Evolutionary conservation across 2,888 invertebrate genomes (phyloP).

Genomic region (Eustalomyia histrio): DNA sequence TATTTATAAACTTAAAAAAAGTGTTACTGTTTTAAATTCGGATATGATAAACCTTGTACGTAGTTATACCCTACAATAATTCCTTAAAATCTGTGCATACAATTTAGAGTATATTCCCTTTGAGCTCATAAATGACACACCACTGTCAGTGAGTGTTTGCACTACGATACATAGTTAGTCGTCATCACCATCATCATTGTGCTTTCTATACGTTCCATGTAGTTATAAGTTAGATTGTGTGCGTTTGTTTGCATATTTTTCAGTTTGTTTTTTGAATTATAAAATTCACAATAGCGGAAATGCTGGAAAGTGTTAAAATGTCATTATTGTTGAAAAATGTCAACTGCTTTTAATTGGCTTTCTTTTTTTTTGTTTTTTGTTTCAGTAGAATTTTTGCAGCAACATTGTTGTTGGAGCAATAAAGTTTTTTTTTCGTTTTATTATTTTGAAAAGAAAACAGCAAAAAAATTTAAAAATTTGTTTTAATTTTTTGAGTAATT

Average conservation of each 20-base stretch:
- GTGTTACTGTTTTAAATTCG: too few species aligned
- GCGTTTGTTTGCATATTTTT: conserved; percentile 27
- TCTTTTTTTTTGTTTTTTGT: conserved; percentile 58
- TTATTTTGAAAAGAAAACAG: too few species aligned
- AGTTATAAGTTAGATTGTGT: neutral
- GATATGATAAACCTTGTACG: too few species aligned
- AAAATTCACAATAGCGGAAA: conserved; percentile 62
- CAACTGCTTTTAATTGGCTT: conserved; percentile 67
- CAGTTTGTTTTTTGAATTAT: conserved; percentile 31
- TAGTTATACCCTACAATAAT: too few species aligned
- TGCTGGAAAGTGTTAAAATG: conserved; percentile 65
- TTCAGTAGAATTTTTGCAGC: neutral
- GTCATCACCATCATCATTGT: conserved; percentile 10
- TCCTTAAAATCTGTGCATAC: too few species aligned
- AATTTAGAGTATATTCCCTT: too few species aligned
- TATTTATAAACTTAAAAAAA: too few species aligned
- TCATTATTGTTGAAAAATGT: conserved; percentile 65
- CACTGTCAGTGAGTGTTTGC: conserved; percentile 36
- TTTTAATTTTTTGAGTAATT: neutral
- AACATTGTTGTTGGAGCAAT: conserved; percentile 33
- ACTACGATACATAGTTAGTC: neutral
- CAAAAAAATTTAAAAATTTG: neutral
- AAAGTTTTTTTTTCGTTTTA: conserved; percentile 6
- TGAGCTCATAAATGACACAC: conserved; percentile 63
- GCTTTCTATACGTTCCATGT: neutral